Evolutionary conservation across 2,888 invertebrate genomes (phyloP).

Genomic region (Lissocephala sabroskyi): DNA sequence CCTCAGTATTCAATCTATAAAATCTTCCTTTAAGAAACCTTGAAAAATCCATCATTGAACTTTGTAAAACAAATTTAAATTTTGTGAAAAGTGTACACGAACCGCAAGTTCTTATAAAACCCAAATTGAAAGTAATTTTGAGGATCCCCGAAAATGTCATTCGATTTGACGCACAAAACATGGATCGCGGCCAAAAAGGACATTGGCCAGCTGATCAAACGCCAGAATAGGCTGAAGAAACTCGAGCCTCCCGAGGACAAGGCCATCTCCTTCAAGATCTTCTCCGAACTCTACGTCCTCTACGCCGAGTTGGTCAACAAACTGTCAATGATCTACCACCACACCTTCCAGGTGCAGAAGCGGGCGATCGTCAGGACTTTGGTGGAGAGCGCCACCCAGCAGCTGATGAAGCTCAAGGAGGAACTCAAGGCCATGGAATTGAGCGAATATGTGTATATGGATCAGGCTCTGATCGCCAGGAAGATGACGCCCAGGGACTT

Average conservation of each 20-base stretch:
- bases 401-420: slow-evolving; percentile 75
- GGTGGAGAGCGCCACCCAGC: slow-evolving; percentile 56
- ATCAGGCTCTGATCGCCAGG: slow-evolving; percentile 77
- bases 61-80: no score
- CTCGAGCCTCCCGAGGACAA: slow-evolving; percentile 52
- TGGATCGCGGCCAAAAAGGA: slow-evolving; percentile 73
- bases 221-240: slow-evolving; percentile 67
- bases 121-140: no score
- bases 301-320: slow-evolving; percentile 68
- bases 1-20: no score
- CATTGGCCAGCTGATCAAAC: slow-evolving; percentile 68
- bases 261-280: slow-evolving; percentile 55
- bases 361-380: slow-evolving; percentile 53
- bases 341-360: slow-evolving; percentile 70
- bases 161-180: slow-evolving; percentile 73
- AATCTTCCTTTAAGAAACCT: no score
- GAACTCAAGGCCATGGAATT: slow-evolving; percentile 74
- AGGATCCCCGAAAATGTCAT: slow-evolving; percentile 68
- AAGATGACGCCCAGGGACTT: slow-evolving; percentile 78
- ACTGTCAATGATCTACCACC: slow-evolving; percentile 62
- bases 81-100: no score
- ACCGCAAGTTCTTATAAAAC: no score
- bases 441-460: slow-evolving; percentile 79
- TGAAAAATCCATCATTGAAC: no score
- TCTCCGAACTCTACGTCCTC: slow-evolving; percentile 65